Evolutionary conservation across 2,888 invertebrate species (phyloP), one percentile per base, ranked within the genome.

Genomic region (Aphodius sticticus): DNA sequence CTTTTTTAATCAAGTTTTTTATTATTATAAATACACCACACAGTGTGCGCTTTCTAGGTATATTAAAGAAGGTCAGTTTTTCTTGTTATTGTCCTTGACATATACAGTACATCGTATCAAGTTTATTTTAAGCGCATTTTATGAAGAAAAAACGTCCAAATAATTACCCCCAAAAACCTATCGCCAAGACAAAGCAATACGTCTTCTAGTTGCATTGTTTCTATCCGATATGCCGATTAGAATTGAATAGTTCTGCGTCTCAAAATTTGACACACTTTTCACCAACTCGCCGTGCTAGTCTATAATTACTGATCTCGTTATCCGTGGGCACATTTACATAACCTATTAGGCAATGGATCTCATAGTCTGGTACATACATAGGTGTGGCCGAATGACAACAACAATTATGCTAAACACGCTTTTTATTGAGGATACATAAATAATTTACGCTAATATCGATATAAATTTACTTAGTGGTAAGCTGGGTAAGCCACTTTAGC

Each of bases 401-500:
- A 12, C 53, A 53, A 53, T 53, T 53, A 53, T 53, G 53, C 53
- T 53, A 53, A 53, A 53, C 53, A 53, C 53, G 53, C 53, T 53
- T 53, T 53, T 53, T 53, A 53, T 53, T 53, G 53, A 53, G 53
- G 53, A 53, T 53, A 53, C 1, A 53, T 53, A 53, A 53, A 53
- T 53, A 53, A 53, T 53, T 53, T 53, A 53, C 1, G 12, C 53
- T 53, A 53, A 53, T 53, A 53, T 53, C 7, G 3, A 26, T 26
- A 77, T 70, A 37, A 26, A 37, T 71, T 15, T 26, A 15, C 37
- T 79, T 70, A 78, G 36, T 70, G 53, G 53, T 53, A 53, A 14
- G 37, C 77, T 38, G 79, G 78, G 69, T 69, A 35, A 70, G 70
- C 81, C 6, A 69, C n/a, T n/a, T 78, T 77, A 77, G 77, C 77